Evolutionary conservation across 2,888 invertebrate species (phyloP).

Genomic region (Rhyacophila evoluta): DNA sequence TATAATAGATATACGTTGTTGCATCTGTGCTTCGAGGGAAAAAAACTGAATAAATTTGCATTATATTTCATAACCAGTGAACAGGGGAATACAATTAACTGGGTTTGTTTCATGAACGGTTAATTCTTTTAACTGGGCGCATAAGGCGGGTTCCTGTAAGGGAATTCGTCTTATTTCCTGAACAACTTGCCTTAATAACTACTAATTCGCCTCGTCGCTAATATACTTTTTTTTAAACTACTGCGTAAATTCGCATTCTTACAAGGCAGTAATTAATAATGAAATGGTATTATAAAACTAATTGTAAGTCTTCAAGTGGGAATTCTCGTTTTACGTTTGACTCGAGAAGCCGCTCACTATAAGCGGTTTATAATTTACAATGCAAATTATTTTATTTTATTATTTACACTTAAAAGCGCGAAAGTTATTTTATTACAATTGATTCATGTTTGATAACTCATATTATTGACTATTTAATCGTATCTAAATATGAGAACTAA

Average conservation of each 20-base stretch:
- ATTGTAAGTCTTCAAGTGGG: no score
- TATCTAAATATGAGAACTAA: no score
- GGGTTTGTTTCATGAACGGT: conserved; percentile 53
- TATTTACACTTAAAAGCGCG: no score
- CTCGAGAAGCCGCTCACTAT: no score
- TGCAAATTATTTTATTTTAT: no score
- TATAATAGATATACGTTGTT: conserved; percentile 42
- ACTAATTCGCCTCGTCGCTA: neutral
- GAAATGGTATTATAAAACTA: no score
- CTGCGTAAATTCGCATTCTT: neutral
- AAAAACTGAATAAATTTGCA: conserved; percentile 62
- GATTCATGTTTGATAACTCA: no score
- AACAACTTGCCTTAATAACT: neutral
- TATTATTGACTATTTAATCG: no score
- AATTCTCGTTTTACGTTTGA: no score
- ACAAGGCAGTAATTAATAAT: neutral
- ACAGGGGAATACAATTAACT: conserved; percentile 68
- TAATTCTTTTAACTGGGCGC: conserved; percentile 52
- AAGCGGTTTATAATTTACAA: no score
- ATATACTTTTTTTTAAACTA: neutral
- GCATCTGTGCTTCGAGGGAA: conserved; percentile 50
- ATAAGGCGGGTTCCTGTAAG: conserved; percentile 42
- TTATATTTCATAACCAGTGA: conserved; percentile 70
- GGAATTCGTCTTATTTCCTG: conserved; percentile 38
- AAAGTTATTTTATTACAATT: no score